Conservation (phyloP, 1,140 invertebrate species). For the Drusus annulatus region DNA sequence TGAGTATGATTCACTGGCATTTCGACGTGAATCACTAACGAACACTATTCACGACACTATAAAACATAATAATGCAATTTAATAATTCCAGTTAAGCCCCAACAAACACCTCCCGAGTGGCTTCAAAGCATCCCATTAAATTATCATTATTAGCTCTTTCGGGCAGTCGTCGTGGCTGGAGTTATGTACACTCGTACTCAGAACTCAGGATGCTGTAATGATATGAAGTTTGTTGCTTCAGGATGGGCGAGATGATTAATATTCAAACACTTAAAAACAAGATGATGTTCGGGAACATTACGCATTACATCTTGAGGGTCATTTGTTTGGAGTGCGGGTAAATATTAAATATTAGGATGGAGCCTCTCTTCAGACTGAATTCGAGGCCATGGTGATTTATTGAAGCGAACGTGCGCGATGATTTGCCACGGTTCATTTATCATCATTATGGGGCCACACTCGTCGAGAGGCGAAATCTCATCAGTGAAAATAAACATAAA, state of each 20-base stretch:
- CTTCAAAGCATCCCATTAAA: constrained; percentile 25
- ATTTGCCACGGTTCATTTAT: constrained; percentile 46
- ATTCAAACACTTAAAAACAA: constrained; percentile 18
- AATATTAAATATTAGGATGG: constrained; percentile 55
- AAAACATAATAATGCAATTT: constrained; percentile 11
- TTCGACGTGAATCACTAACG: constrained; percentile 23
- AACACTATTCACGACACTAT: constrained; percentile 20
- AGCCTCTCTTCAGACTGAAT: constrained; percentile 33
- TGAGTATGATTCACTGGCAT: not conserved
- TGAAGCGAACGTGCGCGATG: constrained; percentile 34
- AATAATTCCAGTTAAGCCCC: constrained; percentile 6
- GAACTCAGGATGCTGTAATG: no score
- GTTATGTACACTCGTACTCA: no score
- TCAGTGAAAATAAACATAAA: not conserved
- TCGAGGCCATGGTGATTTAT: constrained; percentile 38
- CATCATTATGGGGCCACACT: constrained; percentile 56
- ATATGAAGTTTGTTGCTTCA: not conserved
- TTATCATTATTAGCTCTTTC: constrained; percentile 13
- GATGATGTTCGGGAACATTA: constrained; percentile 19
- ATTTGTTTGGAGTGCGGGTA: constrained; percentile 49
- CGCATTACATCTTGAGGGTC: not conserved
- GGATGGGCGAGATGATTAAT: constrained; percentile 19
- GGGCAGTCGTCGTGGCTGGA: not conserved
- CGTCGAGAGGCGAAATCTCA: constrained; percentile 21
- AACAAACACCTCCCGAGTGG: not conserved